These are phyloP conservation scores for Hirundo rustica DNA, from an alignment of 2,797 vertebrate species.

Conservation along the genomic window DNA sequence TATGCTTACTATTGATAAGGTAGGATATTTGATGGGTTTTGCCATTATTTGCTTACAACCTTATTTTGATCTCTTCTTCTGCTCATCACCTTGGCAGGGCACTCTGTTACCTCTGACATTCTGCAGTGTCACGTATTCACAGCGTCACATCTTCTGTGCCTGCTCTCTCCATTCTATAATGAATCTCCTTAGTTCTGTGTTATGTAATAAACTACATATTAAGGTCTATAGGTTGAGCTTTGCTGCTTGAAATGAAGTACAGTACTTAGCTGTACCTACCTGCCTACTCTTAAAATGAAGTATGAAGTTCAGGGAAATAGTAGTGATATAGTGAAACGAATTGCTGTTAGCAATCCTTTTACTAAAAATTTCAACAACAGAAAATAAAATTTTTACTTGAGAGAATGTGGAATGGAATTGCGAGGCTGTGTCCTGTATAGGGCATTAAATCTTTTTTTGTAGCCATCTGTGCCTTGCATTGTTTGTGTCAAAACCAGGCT, in stretches of 20 bases:
- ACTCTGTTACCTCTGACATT: not conserved
- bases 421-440: not conserved
- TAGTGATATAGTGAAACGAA: not conserved
- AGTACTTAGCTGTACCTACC: not conserved
- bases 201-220: not conserved
- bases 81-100: not conserved
- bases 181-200: not conserved
- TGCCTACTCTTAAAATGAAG: not conserved
- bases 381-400: not conserved
- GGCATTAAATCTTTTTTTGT: not conserved
- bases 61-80: not conserved
- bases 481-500: not conserved
- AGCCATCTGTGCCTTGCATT: not conserved
- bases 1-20: slow-evolving; percentile 99
- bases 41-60: not conserved
- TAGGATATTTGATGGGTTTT: slow-evolving; percentile 14
- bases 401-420: not conserved
- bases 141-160: not conserved
- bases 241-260: not conserved
- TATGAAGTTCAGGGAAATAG: not conserved
- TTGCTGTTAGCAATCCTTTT: not conserved
- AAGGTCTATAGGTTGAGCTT: not conserved
- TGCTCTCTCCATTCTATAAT: not conserved
- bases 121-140: not conserved
- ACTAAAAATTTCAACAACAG: not conserved